Base-by-base conservation (phyloP, 2,797 vertebrate species). In the Gymnothorax javanicus region DNA sequence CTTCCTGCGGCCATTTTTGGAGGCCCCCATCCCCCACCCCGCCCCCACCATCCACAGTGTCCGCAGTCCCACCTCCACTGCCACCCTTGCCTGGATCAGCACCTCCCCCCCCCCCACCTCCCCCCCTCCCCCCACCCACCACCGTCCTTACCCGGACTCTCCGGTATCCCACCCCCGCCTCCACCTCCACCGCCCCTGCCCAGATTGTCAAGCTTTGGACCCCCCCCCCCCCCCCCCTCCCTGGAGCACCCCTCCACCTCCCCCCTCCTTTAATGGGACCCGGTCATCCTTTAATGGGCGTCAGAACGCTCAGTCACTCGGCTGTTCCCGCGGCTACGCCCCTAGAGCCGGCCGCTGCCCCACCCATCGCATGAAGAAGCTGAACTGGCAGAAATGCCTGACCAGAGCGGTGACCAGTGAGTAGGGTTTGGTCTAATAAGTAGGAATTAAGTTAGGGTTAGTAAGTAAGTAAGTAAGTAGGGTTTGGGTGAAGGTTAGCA, bases 341-440 rank as follows among this genome's bases (percentile, higher is more conserved):
- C 85, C 12, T 88, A 97, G 94, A 89, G 83, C 91, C 0, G 90
- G 93, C 87, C 96, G 96, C 79, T 96, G 92, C 0, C 98, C 99
- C 59, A 96, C 97, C 0, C 87, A 97, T 89, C 96, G 97, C 92
- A 99, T 99, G 98, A 99, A 99, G 91, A 99, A 99, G 88, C 95
- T 99, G 60, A 99, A 99, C 94, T 99, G 99, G 99, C 98, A 99
- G 95, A 99, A 99, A 90, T 94, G 99, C 50, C 96, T 97, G 0
- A 93, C 96, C 87, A 97, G 94, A 0, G 87, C 96, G 4, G 95
- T 97, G 23, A 96, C 94, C 87, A 98, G 99, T 99, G 91, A 91
- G 96, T 90, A 33, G 0, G 33, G 33, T 43, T 43, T 43, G 33
- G 33, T 2, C 33, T 43, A 43, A 1, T 43, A 43, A 43, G 33